Conservation (phyloP, 2,113 vertebrate species). For the Boulengeromyrus knoepffleri region DNA sequence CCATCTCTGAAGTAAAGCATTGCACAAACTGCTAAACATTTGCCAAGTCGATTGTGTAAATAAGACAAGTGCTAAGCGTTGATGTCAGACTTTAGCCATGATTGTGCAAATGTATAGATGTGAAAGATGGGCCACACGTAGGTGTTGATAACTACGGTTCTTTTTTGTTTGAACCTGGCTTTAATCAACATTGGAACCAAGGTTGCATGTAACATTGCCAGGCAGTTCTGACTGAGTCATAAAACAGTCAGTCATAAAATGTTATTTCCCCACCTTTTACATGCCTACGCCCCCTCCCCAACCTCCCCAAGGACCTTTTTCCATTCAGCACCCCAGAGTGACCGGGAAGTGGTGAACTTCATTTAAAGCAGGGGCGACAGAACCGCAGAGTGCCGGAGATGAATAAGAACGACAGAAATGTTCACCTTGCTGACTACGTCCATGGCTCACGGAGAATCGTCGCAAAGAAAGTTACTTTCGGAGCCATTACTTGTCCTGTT, state of each 20-base stretch:
- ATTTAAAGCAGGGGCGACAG: constrained; percentile 18
- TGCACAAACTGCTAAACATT: neutral
- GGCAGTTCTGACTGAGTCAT: neutral
- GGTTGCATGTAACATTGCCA: constrained; percentile 9
- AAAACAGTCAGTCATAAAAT: constrained; percentile 17
- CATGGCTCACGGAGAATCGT: neutral
- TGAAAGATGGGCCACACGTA: neutral
- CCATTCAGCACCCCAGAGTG: neutral
- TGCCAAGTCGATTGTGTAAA: neutral
- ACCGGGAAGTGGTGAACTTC: constrained; percentile 4
- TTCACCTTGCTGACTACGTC: constrained; percentile 20
- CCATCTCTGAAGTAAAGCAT: neutral
- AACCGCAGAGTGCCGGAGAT: neutral
- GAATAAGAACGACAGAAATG: constrained; percentile 6
- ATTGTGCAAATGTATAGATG: neutral
- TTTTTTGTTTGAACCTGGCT: neutral
- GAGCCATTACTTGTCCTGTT: constrained; percentile 13
- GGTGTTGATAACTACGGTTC: neutral
- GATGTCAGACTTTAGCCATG: neutral
- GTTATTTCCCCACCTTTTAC: constrained; percentile 17
- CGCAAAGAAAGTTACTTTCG: neutral
- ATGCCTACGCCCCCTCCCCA: neutral
- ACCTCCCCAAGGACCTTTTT: neutral
- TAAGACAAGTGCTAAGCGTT: neutral
- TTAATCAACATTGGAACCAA: constrained; percentile 8